Conservation (phyloP, 2,888 invertebrate species). For the Chrysolina americana region DNA sequence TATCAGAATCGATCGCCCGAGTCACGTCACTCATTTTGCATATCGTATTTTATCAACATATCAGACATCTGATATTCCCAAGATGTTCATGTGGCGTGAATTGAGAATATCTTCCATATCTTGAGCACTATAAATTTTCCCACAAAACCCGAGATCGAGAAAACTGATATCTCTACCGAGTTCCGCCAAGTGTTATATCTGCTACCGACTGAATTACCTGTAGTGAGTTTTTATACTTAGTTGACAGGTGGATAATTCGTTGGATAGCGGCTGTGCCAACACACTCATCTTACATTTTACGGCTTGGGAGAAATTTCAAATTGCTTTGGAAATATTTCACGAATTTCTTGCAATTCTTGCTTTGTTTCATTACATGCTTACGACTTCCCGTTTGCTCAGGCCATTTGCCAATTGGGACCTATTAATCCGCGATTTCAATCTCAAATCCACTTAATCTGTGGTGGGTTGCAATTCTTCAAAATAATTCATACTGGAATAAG, state of each 20-base stretch:
- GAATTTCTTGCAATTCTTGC: background rate
- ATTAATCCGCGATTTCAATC: background rate
- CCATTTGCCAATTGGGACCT: background rate
- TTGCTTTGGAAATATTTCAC: background rate
- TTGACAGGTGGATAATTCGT: conserved; percentile 42
- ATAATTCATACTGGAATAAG: too few relatives aligned
- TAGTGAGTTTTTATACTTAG: conserved; percentile 21
- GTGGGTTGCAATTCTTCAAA: too few relatives aligned
- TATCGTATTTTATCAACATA: conserved; percentile 4
- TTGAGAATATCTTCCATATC: conserved; percentile 31
- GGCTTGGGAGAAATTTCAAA: background rate
- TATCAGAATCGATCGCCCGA: background rate
- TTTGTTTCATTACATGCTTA: background rate
- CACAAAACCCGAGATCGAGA: conserved; percentile 43
- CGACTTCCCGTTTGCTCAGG: background rate
- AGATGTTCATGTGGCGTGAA: conserved; percentile 40
- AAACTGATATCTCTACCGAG: conserved; percentile 37
- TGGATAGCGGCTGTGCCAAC: conserved; percentile 19
- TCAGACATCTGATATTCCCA: conserved; percentile 28
- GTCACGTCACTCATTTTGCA: background rate
- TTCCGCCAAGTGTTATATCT: conserved; percentile 33
- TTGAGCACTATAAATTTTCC: conserved; percentile 34
- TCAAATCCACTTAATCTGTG: too few relatives aligned
- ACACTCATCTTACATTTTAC: background rate
- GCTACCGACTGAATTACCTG: conserved; percentile 33